These are phyloP conservation scores for Hassar affinis DNA, from an alignment of 2,113 vertebrate genomes.

Conservation along the genomic window DNA sequence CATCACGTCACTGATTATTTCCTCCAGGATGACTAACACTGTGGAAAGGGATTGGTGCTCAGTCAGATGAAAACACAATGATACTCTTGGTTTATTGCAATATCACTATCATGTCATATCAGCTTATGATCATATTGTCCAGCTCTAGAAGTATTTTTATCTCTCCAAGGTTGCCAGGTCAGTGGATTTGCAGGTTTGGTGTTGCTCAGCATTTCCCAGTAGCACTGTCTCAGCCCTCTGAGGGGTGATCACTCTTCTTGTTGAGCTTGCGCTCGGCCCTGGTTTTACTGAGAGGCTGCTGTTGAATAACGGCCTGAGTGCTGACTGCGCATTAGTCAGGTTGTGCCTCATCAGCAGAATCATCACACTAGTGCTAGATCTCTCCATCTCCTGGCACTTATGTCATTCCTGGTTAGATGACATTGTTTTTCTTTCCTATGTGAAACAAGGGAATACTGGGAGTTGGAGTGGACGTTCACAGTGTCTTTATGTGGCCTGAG, in stretches of 20 bases:
- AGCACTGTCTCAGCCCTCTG: constrained; percentile 13
- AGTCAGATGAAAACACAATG: too few species aligned
- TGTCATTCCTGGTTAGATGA: not conserved
- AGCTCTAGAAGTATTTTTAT: not conserved
- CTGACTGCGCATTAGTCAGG: constrained; percentile 40
- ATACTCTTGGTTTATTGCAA: too few species aligned
- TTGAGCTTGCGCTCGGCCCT: constrained; percentile 7
- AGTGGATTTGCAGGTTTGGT: not conserved
- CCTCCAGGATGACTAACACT: too few species aligned
- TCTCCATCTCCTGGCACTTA: constrained; percentile 16
- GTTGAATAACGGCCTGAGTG: constrained; percentile 13
- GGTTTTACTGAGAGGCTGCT: constrained; percentile 29
- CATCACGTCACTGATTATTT: too few species aligned
- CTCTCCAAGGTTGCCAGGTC: not conserved
- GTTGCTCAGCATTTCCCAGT: constrained; percentile 22
- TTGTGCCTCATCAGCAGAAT: constrained; percentile 39
- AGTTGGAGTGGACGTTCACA: not conserved
- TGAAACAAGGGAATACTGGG: not conserved
- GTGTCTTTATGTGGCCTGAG: too few species aligned
- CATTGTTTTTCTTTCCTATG: constrained; percentile 13
- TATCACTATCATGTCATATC: not conserved
- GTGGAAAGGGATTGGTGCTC: too few species aligned
- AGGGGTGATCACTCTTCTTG: not conserved
- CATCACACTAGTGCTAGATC: constrained; percentile 20
- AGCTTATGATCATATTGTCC: too few species aligned